Base-by-base conservation (phyloP, 30 jellyfish, hydroid and myxozoan genomes). In the Cassiopea andromeda region DNA sequence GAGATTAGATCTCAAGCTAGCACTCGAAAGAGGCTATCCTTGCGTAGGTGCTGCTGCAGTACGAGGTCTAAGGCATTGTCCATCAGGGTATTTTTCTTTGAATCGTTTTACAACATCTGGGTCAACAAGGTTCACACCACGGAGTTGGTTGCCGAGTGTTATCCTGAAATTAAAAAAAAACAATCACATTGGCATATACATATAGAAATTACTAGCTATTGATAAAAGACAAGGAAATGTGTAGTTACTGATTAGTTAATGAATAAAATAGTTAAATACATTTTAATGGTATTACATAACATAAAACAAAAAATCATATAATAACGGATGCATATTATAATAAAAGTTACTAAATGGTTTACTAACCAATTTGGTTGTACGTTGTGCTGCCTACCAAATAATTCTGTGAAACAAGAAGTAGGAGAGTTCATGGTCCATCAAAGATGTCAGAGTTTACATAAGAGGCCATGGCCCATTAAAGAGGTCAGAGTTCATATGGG, bases 321-420 rank as follows among this genome's bases (percentile, higher is more conserved):
- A 54, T 3, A 54, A 54, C 12, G 64, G 64, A 54, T 54, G 64
- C 12, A 10, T 27, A 27, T 3, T 6, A 54, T 54, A 54, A 54
- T 54, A 6, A 54, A 10, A 6, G 10, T 3, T 54, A 10, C 12
- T 54, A 3, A 10, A 10, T 6, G 64, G 64, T 6, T 3, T 64
- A 87, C 97, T 87, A 70, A 91, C 99, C 99, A 97, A 80, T 97
- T 97, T 7, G 99, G 99, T 84, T 97, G 99, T 19, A 93, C 98
- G 74, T 97, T 97, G 89, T 97, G 99, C 80, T 88, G 97, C 69
- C 99, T 75, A 17, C 99, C 99, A 73, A 97, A 97, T 58, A 97
- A 75, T 80, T 97, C 99, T 96, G 72, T 45, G 18, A 67, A 68
- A 87, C 9, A 54, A 54, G 12, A 54, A 54, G 10, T 3, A 54